Evolutionary conservation across 2,113 vertebrate genomes (phyloP).

Genomic region (Spilogale gracilis): DNA sequence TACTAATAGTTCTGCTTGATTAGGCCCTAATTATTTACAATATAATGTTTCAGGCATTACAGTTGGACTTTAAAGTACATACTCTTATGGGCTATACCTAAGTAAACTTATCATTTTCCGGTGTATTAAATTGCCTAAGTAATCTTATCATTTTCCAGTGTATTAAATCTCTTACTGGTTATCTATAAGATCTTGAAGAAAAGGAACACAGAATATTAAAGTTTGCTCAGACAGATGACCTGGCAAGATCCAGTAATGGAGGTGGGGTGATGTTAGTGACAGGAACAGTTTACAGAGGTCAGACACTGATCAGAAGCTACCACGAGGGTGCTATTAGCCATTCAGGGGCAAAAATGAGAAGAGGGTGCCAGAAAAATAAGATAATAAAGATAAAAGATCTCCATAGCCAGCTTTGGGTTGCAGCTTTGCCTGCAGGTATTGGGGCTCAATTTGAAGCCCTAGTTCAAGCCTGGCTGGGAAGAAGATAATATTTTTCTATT

Average conservation of each 20-base stretch:
- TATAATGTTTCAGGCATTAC: neutral
- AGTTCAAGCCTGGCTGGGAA: neutral
- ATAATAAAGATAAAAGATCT: neutral
- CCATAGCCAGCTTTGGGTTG: neutral
- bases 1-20: neutral
- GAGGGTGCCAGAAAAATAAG: neutral
- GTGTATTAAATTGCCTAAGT: neutral
- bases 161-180: neutral
- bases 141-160: neutral
- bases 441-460: neutral
- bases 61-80: conserved; percentile 26
- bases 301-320: neutral
- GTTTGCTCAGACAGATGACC: conserved; percentile 34
- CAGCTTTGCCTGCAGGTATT: neutral
- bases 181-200: neutral
- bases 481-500: neutral
- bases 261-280: neutral
- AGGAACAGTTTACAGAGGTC: neutral
- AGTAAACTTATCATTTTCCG: neutral
- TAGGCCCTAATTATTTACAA: neutral
- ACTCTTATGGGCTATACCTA: neutral
- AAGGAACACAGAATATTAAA: neutral
- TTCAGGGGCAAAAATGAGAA: neutral
- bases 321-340: neutral
- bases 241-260: neutral